A percentile compares a stretch with the other conserved stretches of the same genome.
Conservation (phyloP, 1,140 invertebrate species). For the Kradibia gibbosae region DNA sequence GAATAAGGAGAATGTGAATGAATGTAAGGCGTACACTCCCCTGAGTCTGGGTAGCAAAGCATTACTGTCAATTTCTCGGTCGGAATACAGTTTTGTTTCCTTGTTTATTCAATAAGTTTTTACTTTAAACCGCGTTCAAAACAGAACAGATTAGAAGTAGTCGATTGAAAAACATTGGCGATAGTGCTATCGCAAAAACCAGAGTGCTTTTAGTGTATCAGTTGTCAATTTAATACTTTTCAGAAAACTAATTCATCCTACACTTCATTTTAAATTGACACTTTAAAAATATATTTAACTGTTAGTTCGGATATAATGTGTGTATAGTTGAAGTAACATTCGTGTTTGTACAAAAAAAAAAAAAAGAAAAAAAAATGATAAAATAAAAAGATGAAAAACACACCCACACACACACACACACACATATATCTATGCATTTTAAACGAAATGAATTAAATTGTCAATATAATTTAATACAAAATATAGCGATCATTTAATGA, state of each 20-base stretch:
- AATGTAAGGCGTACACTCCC: no score
- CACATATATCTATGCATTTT: no score
- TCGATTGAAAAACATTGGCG: slow-evolving; percentile 37
- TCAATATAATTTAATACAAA: no score
- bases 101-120: slow-evolving; percentile 35
- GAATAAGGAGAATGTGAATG: no score
- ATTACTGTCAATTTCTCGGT: background rate
- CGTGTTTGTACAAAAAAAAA: no score
- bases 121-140: slow-evolving; percentile 1
- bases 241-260: slow-evolving; percentile 14
- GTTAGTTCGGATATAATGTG: background rate
- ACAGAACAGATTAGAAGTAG: slow-evolving; percentile 25
- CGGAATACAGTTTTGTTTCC: background rate
- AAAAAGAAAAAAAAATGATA: no score
- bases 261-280: slow-evolving; percentile 6
- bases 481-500: no score
- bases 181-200: background rate
- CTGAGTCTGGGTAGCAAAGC: no score
- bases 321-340: no score
- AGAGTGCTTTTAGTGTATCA: background rate
- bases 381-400: no score
- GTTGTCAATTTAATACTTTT: slow-evolving; percentile 9
- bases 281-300: background rate
- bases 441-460: no score
- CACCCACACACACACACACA: no score